These are phyloP conservation scores for Apeltes quadracus DNA, from an alignment of 2,113 vertebrate genomes.

Conservation along the genomic window DNA sequence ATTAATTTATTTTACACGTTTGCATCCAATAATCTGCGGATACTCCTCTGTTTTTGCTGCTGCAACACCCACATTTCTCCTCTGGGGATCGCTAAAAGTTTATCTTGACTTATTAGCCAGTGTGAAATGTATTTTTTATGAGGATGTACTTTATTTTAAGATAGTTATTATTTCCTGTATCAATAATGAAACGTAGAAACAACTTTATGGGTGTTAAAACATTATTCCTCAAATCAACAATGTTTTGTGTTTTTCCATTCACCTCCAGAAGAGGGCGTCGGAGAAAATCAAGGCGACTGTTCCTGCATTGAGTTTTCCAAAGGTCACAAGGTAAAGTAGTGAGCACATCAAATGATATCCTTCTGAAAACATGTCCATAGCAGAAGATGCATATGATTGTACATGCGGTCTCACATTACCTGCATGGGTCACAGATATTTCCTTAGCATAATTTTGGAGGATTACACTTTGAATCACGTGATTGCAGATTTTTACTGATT, in stretches of 20 bases:
- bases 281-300: neutral
- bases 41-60: neutral
- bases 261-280: conserved; percentile 52
- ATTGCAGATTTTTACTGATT: neutral
- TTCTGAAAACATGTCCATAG: neutral
- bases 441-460: neutral
- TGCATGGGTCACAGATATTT: neutral
- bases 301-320: neutral
- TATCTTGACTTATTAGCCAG: neutral
- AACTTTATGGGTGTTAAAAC: neutral
- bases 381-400: neutral
- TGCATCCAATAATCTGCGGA: neutral
- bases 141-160: neutral
- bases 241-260: neutral
- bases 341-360: neutral
- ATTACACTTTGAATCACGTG: neutral
- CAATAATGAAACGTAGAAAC: neutral
- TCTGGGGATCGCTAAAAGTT: neutral
- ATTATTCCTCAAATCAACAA: neutral
- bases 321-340: neutral
- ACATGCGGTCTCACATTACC: neutral
- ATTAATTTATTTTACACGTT: neutral
- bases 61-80: neutral
- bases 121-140: neutral
- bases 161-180: neutral